phyloP scores from a whole-genome alignment of 2,888 invertebrate species.

The Orthonychiurus folsomi region DNA sequence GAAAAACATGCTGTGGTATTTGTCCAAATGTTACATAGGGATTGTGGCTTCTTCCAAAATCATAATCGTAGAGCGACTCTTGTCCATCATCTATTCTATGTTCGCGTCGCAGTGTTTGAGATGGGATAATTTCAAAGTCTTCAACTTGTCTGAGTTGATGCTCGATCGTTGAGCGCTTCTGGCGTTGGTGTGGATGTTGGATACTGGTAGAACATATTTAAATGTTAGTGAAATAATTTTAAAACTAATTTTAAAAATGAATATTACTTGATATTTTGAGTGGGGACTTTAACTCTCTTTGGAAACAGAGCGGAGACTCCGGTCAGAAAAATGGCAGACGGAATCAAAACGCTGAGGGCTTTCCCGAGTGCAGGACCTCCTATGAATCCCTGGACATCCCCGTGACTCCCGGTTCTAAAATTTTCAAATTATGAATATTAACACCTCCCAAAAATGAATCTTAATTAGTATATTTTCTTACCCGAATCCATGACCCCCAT shows the following conservation, averaged over 20 bases:
- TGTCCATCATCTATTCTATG: constrained; percentile 25
- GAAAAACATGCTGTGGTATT: neutral
- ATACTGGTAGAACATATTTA: neutral
- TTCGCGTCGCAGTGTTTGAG: constrained; percentile 23
- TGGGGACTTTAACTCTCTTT: constrained; percentile 35
- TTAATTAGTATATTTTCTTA: neutral
- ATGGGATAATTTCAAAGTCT: constrained; percentile 23
- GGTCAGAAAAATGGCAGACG: constrained; percentile 34
- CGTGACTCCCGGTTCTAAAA: neutral
- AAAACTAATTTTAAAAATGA: neutral
- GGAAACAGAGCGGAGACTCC: constrained; percentile 39
- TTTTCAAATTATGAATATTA: neutral
- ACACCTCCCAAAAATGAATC: neutral
- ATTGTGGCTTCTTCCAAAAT: neutral
- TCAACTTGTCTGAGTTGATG: neutral
- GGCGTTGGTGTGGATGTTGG: constrained; percentile 17
- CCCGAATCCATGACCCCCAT: neutral
- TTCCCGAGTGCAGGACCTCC: constrained; percentile 26
- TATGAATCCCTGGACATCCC: neutral
- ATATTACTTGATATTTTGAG: constrained; percentile 16
- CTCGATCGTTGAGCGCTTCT: constrained; percentile 22
- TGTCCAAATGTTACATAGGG: neutral
- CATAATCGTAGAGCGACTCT: constrained; percentile 7
- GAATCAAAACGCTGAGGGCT: constrained; percentile 33
- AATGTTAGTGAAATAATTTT: neutral